A percentile compares a stretch with the other conserved stretches of the same genome.
Evolutionary conservation across 2,888 invertebrate genomes (phyloP).

Genomic region (Acronicta psi): DNA sequence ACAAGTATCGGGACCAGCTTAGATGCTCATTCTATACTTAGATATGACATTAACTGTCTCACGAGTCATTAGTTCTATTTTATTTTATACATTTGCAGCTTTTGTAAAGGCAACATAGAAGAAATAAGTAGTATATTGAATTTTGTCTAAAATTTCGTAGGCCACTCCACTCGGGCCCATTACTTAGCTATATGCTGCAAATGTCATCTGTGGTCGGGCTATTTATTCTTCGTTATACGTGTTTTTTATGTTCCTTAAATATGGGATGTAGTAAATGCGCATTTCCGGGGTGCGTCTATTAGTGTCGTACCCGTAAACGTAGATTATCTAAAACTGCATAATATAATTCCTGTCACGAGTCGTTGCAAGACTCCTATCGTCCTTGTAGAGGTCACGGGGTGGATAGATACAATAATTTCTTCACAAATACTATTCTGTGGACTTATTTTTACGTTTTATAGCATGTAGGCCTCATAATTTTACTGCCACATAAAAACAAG

Average conservation of each 20-base stretch:
- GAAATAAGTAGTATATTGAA: conserved; percentile 21
- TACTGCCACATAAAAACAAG: conserved; percentile 42
- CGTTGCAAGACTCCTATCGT: conserved; percentile 34
- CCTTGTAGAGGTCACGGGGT: conserved; percentile 49
- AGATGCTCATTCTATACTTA: conserved; percentile 52
- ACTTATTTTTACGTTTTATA: conserved; percentile 31
- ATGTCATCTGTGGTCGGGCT: conserved; percentile 27
- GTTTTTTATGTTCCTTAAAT: conserved; percentile 31
- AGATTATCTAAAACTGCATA: conserved; percentile 39
- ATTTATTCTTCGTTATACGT: conserved; percentile 34
- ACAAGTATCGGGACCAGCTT: conserved; percentile 50
- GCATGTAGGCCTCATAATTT: conserved; percentile 25
- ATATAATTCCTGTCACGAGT: conserved; percentile 30
- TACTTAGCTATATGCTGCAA: conserved; percentile 30
- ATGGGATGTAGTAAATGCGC: conserved; percentile 34
- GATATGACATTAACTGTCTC: conserved; percentile 39
- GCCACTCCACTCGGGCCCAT: conserved; percentile 28
- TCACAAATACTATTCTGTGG: conserved; percentile 27
- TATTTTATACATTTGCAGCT: conserved; percentile 51
- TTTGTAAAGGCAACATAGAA: conserved; percentile 34
- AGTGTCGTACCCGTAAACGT: conserved; percentile 27
- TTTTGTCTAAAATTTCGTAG: conserved; percentile 15
- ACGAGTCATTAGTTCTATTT: conserved; percentile 50
- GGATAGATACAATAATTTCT: conserved; percentile 34
- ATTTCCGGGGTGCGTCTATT: conserved; percentile 19